These are phyloP conservation scores for Xenentodon cancila DNA, from an alignment of 2,797 vertebrate genomes.

Conservation along the genomic window DNA sequence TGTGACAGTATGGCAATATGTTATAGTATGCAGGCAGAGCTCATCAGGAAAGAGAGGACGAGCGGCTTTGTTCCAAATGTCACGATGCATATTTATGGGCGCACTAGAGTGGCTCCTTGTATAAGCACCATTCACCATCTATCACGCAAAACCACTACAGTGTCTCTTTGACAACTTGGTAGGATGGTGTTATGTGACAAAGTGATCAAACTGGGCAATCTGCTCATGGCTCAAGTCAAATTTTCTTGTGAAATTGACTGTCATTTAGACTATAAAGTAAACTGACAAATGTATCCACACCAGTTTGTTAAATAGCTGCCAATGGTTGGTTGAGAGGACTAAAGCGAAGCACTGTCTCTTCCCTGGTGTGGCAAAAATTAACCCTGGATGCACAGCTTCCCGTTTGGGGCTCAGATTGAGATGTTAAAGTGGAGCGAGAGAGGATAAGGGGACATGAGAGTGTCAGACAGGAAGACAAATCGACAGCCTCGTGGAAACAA, in stretches of 20 bases:
- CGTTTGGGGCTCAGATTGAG: slow-evolving; percentile 56
- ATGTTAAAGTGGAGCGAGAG: slow-evolving; percentile 53
- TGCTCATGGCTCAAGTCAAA: slow-evolving; percentile 51
- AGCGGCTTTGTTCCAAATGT: slow-evolving; percentile 89
- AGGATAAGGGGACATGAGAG: slow-evolving; percentile 59
- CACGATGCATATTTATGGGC: slow-evolving; percentile 89
- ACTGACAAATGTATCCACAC: slow-evolving; percentile 29
- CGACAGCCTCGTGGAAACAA: slow-evolving; percentile 54
- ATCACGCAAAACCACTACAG: slow-evolving; percentile 79
- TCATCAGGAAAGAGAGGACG: slow-evolving; percentile 85
- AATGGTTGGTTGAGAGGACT: neutral
- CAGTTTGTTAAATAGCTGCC: slow-evolving; percentile 15
- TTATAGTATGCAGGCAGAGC: slow-evolving; percentile 82
- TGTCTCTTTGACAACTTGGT: slow-evolving; percentile 77
- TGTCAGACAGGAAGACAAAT: slow-evolving; percentile 66
- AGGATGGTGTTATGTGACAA: slow-evolving; percentile 65
- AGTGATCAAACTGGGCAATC: slow-evolving; percentile 65
- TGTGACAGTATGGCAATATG: slow-evolving; percentile 84
- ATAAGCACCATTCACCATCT: slow-evolving; percentile 84
- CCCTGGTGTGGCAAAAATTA: slow-evolving; percentile 15
- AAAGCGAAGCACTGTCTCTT: neutral
- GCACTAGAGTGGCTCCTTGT: slow-evolving; percentile 81
- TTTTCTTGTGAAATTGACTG: slow-evolving; percentile 54
- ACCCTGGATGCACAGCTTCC: slow-evolving; percentile 18
- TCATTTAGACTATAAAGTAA: slow-evolving; percentile 49